Evolutionary conservation across 2,888 invertebrate genomes (phyloP), one percentile per base, ranked within the genome.

Genomic region (Exocentrus adspersus): DNA sequence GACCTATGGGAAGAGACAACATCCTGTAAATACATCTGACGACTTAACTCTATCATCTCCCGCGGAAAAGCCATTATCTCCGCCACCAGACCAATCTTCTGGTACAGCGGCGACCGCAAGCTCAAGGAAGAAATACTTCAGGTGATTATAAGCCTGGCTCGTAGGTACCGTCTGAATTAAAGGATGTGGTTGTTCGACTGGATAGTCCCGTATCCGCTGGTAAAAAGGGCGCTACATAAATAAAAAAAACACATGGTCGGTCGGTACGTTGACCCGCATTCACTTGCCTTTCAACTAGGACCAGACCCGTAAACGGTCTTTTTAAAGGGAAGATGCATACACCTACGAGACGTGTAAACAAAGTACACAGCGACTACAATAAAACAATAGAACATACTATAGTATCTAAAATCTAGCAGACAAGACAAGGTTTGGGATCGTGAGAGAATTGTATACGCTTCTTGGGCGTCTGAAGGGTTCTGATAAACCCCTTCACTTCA

Each of bases 201-300:
- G 65, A 68, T 71, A 65, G 67, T 70, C 71, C 68, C 62, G 67
- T 69, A 69, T 69, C 69, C 71, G 61, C 58, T 43, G 46, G 67
- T 65, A 67, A 48, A 70, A 70, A 71, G 71, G 69, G 69, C 69
- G 68, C 62, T 63, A 61, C 42, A 64, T 67, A 37, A 61, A 56
- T 60, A 64, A 70, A 67, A 72, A 68, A 72, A 72, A 70, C 63
- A 65, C 60, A 53, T 62, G 62, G 69, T 69, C 66, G 67, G 58
- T 62, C n/a, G 61, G 69, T 70, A 68, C 68, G 60, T 71, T 69
- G 65, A 69, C 71, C 71, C 67, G 69, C 65, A 60, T 64, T 57
- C 69, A 68, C 65, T 69, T 69, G 68, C 66, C 60, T 59, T 63
- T 45, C 28, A 43, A 48, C 60, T 52, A 61, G 48, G 30, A 42